A percentile compares a stretch with the other conserved stretches of the same genome.
These are phyloP conservation scores for Melanotaenia boesemani DNA, from an alignment of 2,797 vertebrate genomes.

Conservation along the genomic window DNA sequence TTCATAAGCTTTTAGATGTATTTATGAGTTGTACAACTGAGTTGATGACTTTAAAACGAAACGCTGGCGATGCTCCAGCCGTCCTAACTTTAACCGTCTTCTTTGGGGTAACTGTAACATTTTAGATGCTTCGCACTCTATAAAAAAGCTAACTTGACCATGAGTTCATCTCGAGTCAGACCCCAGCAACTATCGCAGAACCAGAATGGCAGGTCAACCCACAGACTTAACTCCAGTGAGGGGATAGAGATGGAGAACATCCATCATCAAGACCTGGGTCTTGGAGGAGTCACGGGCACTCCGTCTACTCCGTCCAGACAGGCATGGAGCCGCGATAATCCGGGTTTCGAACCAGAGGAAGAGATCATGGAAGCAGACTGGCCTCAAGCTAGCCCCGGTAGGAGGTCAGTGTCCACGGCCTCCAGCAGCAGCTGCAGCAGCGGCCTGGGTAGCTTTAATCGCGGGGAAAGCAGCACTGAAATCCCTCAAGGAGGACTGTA, in stretches of 20 bases:
- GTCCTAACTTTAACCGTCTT: neutral
- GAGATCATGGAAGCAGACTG: conserved; percentile 92
- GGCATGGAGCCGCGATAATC: conserved; percentile 96
- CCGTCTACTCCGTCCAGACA: conserved; percentile 92
- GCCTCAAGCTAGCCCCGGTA: conserved; percentile 87
- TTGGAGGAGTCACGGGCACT: conserved; percentile 73
- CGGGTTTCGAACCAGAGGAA: conserved; percentile 94
- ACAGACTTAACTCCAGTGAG: conserved; percentile 68
- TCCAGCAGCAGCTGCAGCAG: conserved; percentile 82
- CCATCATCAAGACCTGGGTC: conserved; percentile 82
- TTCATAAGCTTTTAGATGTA: neutral
- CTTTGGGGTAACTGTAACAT: neutral
- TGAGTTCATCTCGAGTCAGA: conserved; percentile 80
- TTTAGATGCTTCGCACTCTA: conserved; percentile 18
- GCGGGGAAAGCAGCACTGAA: conserved; percentile 70
- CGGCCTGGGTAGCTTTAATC: conserved; percentile 78
- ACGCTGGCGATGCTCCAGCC: conserved; percentile 2
- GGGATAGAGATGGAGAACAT: conserved; percentile 88
- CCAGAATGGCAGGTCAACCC: conserved; percentile 60
- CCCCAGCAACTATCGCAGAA: conserved; percentile 73
- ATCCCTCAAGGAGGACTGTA: conserved; percentile 79
- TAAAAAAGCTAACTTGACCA: conserved; percentile 45
- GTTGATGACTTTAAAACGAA: neutral
- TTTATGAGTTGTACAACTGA: neutral
- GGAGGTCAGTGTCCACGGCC: conserved; percentile 82